phyloP scores from a whole-genome alignment of 1,140 invertebrate species.

The Cotesia typhae region DNA sequence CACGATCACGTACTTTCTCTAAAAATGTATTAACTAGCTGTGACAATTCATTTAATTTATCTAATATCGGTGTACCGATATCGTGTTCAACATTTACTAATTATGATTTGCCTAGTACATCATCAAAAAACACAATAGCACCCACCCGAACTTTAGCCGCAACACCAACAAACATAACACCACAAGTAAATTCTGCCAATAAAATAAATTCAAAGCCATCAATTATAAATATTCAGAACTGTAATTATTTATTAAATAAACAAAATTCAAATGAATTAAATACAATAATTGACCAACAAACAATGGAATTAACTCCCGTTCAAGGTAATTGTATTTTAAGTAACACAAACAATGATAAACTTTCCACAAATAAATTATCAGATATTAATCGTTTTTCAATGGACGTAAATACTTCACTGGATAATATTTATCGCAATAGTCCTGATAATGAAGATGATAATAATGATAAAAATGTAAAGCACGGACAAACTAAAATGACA shows the following conservation, averaged over 20 bases:
- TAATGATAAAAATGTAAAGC: neutral
- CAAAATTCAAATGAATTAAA: constrained; percentile 12
- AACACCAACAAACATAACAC: too few relatives aligned
- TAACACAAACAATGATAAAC: neutral
- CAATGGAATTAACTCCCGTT: constrained; percentile 43
- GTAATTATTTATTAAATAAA: constrained; percentile 19
- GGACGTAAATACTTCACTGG: constrained; percentile 52
- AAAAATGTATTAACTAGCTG: too few relatives aligned
- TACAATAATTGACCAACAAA: constrained; percentile 20
- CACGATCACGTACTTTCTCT: too few relatives aligned
- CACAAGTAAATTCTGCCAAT: too few relatives aligned
- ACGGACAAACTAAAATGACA: neutral
- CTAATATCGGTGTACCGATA: too few relatives aligned
- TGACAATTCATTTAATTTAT: too few relatives aligned
- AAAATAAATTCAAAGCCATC: neutral
- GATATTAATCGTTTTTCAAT: constrained; percentile 38
- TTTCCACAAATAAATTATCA: constrained; percentile 12
- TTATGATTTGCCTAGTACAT: too few relatives aligned
- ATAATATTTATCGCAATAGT: constrained; percentile 30
- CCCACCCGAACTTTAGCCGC: too few relatives aligned
- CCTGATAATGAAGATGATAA: constrained; percentile 5
- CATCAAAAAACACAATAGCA: too few relatives aligned
- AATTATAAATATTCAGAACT: neutral
- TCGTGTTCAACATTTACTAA: too few relatives aligned
- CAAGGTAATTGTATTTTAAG: constrained; percentile 32